Conservation (phyloP, 2,888 invertebrate species). For the Steromphala cineraria region DNA sequence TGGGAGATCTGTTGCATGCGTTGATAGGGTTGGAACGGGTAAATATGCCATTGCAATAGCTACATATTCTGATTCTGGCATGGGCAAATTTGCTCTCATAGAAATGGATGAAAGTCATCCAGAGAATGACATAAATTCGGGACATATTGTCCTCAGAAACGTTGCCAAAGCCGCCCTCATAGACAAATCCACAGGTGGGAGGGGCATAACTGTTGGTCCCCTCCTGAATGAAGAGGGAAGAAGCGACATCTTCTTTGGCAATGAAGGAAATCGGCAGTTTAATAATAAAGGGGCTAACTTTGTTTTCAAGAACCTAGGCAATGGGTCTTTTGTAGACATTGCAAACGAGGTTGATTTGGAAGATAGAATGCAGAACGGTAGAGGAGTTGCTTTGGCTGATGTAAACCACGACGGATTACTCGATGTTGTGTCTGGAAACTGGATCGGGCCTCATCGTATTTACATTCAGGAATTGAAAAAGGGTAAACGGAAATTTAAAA, state of each 20-base stretch:
- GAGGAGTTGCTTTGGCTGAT: slow-evolving; percentile 65
- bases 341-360: slow-evolving; percentile 40
- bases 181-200: slow-evolving; percentile 46
- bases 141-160: not conserved
- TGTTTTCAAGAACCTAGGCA: slow-evolving; percentile 60
- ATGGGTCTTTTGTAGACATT: slow-evolving; percentile 59
- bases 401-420: slow-evolving; percentile 64
- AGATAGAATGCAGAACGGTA: slow-evolving; percentile 53
- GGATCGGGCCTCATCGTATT: slow-evolving; percentile 62
- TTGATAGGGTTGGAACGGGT: slow-evolving; percentile 62
- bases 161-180: not conserved
- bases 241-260: slow-evolving; percentile 65
- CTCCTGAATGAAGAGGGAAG: slow-evolving; percentile 55
- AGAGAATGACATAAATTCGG: not conserved
- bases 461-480: slow-evolving; percentile 48
- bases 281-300: slow-evolving; percentile 47
- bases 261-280: slow-evolving; percentile 49
- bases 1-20: slow-evolving; percentile 63
- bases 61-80: not conserved
- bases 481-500: slow-evolving; percentile 28
- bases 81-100: not conserved
- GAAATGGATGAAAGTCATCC: not conserved
- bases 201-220: slow-evolving; percentile 65
- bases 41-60: slow-evolving; percentile 60
- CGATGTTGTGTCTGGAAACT: slow-evolving; percentile 69